Evolutionary conservation across 2,797 vertebrate species (phyloP).

Genomic region (Gymnothorax reevesii): DNA sequence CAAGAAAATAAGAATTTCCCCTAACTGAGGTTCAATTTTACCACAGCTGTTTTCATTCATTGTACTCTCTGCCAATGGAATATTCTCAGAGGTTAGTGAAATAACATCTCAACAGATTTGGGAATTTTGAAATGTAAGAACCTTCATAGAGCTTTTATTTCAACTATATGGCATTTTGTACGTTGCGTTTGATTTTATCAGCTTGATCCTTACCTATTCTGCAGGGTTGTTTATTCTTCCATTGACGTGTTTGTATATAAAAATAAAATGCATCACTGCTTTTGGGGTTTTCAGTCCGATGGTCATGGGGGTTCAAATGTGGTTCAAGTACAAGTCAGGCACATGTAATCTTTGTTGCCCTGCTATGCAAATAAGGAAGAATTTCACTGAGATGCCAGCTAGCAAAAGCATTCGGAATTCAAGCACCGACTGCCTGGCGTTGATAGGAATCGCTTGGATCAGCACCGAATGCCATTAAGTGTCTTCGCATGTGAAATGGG

Average conservation of each 20-base stretch:
- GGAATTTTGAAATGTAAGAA: not conserved
- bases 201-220: not conserved
- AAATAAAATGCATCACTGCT: not conserved
- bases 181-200: not conserved
- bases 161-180: not conserved
- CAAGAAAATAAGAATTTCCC: slow-evolving; percentile 3
- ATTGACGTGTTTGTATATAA: not conserved
- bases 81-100: not conserved
- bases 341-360: not conserved
- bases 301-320: not conserved
- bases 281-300: not conserved
- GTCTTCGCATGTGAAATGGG: slow-evolving; percentile 4
- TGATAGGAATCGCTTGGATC: slow-evolving; percentile 14
- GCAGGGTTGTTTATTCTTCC: not conserved
- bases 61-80: not conserved
- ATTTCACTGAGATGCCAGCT: not conserved
- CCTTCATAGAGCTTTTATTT: not conserved
- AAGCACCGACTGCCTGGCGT: not conserved
- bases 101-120: slow-evolving; percentile 8
- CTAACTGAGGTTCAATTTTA: not conserved
- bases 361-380: not conserved
- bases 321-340: not conserved
- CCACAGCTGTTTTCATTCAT: slow-evolving; percentile 9
- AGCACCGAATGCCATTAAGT: not conserved
- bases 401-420: not conserved